phyloP scores from a whole-genome alignment of 2,888 invertebrate genomes.

The Amphipoea oculea region DNA sequence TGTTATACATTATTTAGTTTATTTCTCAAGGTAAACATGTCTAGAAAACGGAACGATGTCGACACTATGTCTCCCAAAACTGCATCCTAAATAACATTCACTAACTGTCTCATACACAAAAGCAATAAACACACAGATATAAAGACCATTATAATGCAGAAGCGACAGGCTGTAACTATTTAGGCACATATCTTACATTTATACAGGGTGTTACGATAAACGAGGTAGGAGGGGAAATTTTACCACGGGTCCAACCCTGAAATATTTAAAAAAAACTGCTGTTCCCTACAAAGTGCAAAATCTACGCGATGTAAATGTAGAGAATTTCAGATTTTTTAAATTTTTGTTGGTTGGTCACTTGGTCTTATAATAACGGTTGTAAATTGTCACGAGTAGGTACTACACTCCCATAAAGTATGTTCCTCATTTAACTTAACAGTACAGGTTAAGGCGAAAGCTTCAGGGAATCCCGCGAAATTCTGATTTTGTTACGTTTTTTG shows the following conservation, averaged over 20 bases:
- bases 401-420: not conserved
- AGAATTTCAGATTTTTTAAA: not conserved
- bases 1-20: not conserved
- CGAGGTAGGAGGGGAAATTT: not conserved
- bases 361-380: not conserved
- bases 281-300: not conserved
- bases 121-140: conserved; percentile 10
- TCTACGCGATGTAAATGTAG: not conserved
- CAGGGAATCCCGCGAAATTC: too few species aligned
- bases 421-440: not conserved
- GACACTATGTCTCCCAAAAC: conserved; percentile 12
- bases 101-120: not conserved
- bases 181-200: too few species aligned
- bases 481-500: too few species aligned
- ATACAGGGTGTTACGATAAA: not conserved
- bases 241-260: not conserved
- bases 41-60: conserved; percentile 4
- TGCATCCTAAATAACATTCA: not conserved
- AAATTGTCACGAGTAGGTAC: not conserved
- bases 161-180: not conserved
- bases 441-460: not conserved
- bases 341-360: too few species aligned
- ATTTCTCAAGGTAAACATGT: not conserved
- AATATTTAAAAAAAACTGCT: not conserved
- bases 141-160: not conserved